phyloP scores from a whole-genome alignment of 2,113 vertebrate species.

The Triplophysa tibetana region DNA sequence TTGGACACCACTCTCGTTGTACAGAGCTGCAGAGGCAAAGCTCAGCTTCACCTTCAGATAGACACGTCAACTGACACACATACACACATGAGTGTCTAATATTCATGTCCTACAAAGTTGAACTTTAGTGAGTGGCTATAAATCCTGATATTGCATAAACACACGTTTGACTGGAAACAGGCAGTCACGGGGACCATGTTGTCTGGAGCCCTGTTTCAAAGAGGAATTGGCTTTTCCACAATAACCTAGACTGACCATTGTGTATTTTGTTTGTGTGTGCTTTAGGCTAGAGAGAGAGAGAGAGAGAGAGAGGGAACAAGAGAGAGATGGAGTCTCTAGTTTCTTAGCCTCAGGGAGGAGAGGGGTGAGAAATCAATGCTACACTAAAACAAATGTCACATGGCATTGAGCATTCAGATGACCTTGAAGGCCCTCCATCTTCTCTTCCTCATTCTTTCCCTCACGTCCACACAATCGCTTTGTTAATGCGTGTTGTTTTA shows the following conservation, averaged over 20 bases:
- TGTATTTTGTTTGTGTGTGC: slow-evolving; percentile 25
- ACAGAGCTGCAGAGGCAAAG: slow-evolving; percentile 56
- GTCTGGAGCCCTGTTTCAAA: slow-evolving; percentile 15
- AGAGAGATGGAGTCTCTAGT: slow-evolving; percentile 31
- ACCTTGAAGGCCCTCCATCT: slow-evolving; percentile 45
- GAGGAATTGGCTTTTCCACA: slow-evolving; percentile 40
- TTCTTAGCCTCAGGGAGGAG: slow-evolving; percentile 43
- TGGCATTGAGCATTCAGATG: slow-evolving; percentile 22
- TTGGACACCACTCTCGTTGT: slow-evolving; percentile 67
- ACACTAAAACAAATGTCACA: slow-evolving; percentile 48
- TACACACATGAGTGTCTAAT: background rate
- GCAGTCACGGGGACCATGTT: slow-evolving; percentile 18
- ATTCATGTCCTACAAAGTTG: background rate
- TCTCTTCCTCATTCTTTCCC: slow-evolving; percentile 5
- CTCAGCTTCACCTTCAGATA: slow-evolving; percentile 50
- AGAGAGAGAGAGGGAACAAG: background rate
- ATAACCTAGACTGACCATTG: slow-evolving; percentile 1
- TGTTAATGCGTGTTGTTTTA: slow-evolving; percentile 27
- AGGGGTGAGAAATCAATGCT: slow-evolving; percentile 49
- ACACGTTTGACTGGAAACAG: background rate
- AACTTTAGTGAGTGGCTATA: background rate
- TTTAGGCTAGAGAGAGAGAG: slow-evolving; percentile 9
- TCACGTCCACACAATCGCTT: background rate
- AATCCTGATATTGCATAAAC: background rate
- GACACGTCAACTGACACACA: slow-evolving; percentile 35